Evolutionary conservation across 2,113 vertebrate species (phyloP).

Genomic region (Atherinomorus stipes): DNA sequence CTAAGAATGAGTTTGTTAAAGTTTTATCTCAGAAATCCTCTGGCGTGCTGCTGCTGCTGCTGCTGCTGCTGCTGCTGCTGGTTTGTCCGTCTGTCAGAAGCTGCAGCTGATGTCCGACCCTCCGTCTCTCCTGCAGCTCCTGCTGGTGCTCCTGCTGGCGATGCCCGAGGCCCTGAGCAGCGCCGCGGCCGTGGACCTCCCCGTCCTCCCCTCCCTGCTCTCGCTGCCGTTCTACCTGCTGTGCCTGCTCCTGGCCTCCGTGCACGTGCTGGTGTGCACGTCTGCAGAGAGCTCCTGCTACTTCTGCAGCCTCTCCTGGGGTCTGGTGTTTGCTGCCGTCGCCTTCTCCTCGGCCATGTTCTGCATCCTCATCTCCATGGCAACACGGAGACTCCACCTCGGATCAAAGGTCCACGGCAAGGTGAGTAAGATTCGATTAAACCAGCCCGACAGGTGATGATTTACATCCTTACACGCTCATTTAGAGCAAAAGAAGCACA

Average conservation of each 20-base stretch:
- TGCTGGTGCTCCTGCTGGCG: conserved; percentile 89
- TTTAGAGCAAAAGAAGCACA: no score
- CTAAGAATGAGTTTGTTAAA: no score
- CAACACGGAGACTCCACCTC: conserved; percentile 62
- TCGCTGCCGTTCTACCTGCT: conserved; percentile 92
- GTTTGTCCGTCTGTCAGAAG: not conserved
- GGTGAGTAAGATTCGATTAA: conserved; percentile 78
- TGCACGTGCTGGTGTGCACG: conserved; percentile 92
- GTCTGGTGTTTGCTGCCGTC: conserved; percentile 82
- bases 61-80: no score
- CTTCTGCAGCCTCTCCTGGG: conserved; percentile 92
- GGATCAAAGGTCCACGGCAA: conserved; percentile 67
- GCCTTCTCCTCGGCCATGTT: conserved; percentile 85
- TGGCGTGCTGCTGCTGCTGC: no score
- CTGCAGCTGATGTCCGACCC: not conserved
- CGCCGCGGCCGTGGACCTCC: conserved; percentile 86
- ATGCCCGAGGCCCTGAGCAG: conserved; percentile 87
- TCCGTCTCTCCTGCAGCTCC: conserved; percentile 78
- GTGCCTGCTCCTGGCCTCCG: conserved; percentile 85
- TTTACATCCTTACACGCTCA: no score
- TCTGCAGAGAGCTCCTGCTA: conserved; percentile 88
- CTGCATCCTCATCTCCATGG: conserved; percentile 83
- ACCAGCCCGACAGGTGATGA: not conserved
- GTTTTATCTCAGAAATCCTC: no score
- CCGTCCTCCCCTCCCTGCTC: conserved; percentile 79